A percentile compares a stretch with the other conserved stretches of the same genome.
These are phyloP conservation scores for Lomographa bimaculata DNA, from an alignment of 2,888 invertebrate genomes.

Conservation along the genomic window DNA sequence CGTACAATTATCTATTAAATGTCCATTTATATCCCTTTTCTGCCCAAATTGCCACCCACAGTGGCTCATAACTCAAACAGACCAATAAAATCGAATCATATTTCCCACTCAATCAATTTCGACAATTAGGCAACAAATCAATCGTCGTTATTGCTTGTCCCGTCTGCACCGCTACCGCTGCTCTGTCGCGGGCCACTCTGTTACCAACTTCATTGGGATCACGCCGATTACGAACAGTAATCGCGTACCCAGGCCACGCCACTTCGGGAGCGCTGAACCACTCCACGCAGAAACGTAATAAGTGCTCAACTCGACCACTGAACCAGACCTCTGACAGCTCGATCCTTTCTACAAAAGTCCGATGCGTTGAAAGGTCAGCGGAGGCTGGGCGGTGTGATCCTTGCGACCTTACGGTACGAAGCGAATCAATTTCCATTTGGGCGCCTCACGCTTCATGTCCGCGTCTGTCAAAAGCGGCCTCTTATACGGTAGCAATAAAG, in stretches of 20 bases:
- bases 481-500: conserved; percentile 53
- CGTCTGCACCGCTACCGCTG: conserved; percentile 34
- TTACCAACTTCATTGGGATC: conserved; percentile 77
- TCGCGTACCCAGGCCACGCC: conserved; percentile 72
- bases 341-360: conserved; percentile 34
- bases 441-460: conserved; percentile 44
- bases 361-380: conserved; percentile 44
- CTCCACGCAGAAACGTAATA: conserved; percentile 54
- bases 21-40: conserved; percentile 1
- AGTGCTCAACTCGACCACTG: conserved; percentile 41
- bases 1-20: neutral
- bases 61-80: conserved; percentile 11
- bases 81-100: conserved; percentile 19
- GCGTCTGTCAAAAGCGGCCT: conserved; percentile 46
- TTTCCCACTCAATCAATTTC: conserved; percentile 14
- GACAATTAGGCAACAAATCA: conserved; percentile 25
- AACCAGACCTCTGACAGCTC: conserved; percentile 5
- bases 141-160: conserved; percentile 33
- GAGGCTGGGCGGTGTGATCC: conserved; percentile 34
- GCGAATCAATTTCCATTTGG: conserved; percentile 75
- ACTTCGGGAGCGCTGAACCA: conserved; percentile 54
- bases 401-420: conserved; percentile 66
- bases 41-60: conserved; percentile 6
- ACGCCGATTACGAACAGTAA: conserved; percentile 76
- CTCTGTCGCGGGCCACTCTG: conserved; percentile 53